Evolutionary conservation across 2,797 vertebrate genomes (phyloP).

Genomic region (Rhyacichthys aspro): DNA sequence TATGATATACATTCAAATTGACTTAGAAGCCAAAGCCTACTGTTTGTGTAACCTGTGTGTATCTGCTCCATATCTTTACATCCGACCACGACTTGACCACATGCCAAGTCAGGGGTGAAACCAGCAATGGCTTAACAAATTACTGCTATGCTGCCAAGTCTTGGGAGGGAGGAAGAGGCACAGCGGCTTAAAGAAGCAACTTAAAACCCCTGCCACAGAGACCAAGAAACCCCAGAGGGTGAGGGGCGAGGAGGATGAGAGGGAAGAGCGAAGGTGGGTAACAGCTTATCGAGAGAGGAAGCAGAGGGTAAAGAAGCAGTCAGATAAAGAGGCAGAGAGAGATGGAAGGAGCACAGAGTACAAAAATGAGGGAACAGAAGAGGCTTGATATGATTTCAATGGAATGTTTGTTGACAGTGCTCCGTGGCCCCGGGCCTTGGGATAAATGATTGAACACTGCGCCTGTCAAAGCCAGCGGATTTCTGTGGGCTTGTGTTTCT

Average conservation of each 20-base stretch:
- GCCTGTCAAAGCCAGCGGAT: slow-evolving; percentile 94
- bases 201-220: slow-evolving; percentile 58
- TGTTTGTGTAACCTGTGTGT: slow-evolving; percentile 42
- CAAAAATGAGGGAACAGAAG: slow-evolving; percentile 86
- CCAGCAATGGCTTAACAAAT: slow-evolving; percentile 70
- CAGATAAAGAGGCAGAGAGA: slow-evolving; percentile 50
- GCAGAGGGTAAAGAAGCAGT: slow-evolving; percentile 10
- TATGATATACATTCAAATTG: background rate
- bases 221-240: slow-evolving; percentile 64
- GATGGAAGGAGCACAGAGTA: slow-evolving; percentile 68
- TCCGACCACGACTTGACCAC: slow-evolving; percentile 53
- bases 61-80: slow-evolving; percentile 58
- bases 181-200: slow-evolving; percentile 57
- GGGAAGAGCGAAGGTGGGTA: slow-evolving; percentile 64
- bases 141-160: slow-evolving; percentile 62
- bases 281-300: slow-evolving; percentile 35
- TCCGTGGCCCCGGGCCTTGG: slow-evolving; percentile 88
- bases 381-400: slow-evolving; percentile 92
- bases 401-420: slow-evolving; percentile 96
- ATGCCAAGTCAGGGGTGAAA: slow-evolving; percentile 62
- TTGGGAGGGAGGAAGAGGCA: slow-evolving; percentile 59
- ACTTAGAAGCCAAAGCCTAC: slow-evolving; percentile 30
- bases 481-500: slow-evolving; percentile 92
- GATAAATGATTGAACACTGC: slow-evolving; percentile 96
- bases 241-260: slow-evolving; percentile 58